These are phyloP conservation scores for Pelmatolapia mariae DNA, from an alignment of 2,113 vertebrate species.

Conservation along the genomic window DNA sequence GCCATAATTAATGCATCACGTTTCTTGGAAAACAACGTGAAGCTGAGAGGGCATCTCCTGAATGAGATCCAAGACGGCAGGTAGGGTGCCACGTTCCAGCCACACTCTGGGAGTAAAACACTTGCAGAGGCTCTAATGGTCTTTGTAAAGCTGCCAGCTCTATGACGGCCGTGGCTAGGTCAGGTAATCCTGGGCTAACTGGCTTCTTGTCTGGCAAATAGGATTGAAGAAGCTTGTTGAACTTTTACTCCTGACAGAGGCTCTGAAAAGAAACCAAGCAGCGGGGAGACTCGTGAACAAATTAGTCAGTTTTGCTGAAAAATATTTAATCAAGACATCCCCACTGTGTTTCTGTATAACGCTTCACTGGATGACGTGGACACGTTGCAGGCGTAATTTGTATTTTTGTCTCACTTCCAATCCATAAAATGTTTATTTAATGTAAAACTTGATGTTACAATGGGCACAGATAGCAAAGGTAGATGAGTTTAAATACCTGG, in stretches of 20 bases:
- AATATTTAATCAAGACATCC: not conserved
- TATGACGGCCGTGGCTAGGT: conserved; percentile 16
- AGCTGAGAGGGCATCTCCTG: conserved; percentile 5
- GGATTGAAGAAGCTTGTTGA: conserved; percentile 36
- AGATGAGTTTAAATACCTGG: not conserved
- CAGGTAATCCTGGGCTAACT: conserved; percentile 57
- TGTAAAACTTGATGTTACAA: not conserved
- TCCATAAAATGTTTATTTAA: not conserved
- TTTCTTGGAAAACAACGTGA: not conserved
- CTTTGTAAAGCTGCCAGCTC: conserved; percentile 31
- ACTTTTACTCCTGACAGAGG: not conserved
- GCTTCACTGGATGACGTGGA: not conserved
- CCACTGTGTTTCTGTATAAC: not conserved
- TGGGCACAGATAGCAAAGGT: not conserved
- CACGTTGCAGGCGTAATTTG: not conserved
- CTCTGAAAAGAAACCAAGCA: conserved; percentile 4
- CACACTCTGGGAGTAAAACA: conserved; percentile 2
- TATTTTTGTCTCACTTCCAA: not conserved
- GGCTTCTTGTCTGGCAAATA: conserved; percentile 49
- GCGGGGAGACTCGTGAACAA: not conserved
- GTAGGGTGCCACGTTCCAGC: not conserved
- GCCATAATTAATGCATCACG: not conserved
- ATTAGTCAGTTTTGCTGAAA: not conserved
- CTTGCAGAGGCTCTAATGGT: conserved; percentile 33
- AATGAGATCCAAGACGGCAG: not conserved